Evolutionary conservation across 2,797 vertebrate genomes (phyloP), one percentile per base, ranked within the genome.

Genomic region (Borostomias antarcticus): DNA sequence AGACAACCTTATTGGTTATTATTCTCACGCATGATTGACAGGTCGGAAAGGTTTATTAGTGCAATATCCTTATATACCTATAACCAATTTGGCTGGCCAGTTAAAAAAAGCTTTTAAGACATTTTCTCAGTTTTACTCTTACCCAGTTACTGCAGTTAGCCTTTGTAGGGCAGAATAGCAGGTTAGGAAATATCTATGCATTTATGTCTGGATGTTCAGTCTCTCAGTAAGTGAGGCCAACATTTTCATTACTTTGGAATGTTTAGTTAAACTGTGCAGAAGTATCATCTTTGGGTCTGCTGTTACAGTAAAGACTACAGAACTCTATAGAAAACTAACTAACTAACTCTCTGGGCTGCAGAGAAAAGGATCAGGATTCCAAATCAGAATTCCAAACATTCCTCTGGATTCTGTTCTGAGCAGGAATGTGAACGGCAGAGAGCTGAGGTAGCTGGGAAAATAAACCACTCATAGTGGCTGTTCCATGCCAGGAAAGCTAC

Each of bases 361-460:
- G 19, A 4, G 17, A 51, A 19, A 68, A 69, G 70, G 71, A 83
- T 82, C 77, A 63, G 9, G 58, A 77, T 79, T 82, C 77, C 47
- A 73, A 79, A 82, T 82, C 75, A 48, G 81, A 66, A 90, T 92
- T 91, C 86, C 83, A 80, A 77, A 81, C 87, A 92, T 93, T 92
- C 86, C 82, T 54, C 63, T 60, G 54, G 65, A 78, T 73, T 65
- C 7, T 33, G 56, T 73, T 65, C 7, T 33, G 56, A 62, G 70
- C 56, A 82, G 85, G 85, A 90, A 87, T 90, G 84, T 88, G 82
- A 75, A 65, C 80, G 60, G 61, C 64, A 51, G 59, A 4, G 57
- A 73, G 68, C 48, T 76, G 9, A 76, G 74, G 72, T 68, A n/a
- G 69, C 76, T 68, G 69, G 77, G 68, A 68, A 75, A 85, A 87